Evolutionary conservation across 2,113 vertebrate genomes (phyloP).

Genomic region (Chionis minor): DNA sequence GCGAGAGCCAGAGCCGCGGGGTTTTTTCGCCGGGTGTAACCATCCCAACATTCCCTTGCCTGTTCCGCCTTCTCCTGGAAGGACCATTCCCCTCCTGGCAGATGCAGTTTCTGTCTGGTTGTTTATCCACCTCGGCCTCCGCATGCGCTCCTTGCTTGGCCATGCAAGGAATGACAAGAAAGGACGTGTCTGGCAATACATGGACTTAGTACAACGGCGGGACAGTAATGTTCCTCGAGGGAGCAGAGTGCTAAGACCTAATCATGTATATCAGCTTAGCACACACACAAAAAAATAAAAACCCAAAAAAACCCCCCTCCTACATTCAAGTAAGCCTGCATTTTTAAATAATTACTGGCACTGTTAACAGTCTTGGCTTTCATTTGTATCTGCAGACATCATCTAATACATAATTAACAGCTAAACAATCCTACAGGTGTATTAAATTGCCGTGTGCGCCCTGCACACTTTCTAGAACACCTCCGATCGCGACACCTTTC

Average conservation of each 20-base stretch:
- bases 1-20: neutral
- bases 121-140: neutral
- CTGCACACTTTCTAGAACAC: neutral
- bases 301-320: neutral
- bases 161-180: neutral
- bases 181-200: neutral
- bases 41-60: neutral
- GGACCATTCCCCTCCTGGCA: neutral
- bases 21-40: neutral
- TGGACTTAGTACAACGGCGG: neutral
- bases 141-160: neutral
- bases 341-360: constrained; percentile 49
- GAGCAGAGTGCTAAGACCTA: constrained; percentile 1
- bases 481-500: neutral
- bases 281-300: neutral
- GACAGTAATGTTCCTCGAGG: neutral
- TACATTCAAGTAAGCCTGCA: neutral
- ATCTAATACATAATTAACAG: neutral
- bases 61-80: neutral
- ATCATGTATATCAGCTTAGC: neutral
- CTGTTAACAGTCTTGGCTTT: neutral
- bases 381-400: neutral
- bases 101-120: neutral
- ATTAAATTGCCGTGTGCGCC: neutral
- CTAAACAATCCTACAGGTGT: neutral